Base-by-base conservation (phyloP, 2,113 vertebrate genomes). In the Leiothrix lutea region DNA sequence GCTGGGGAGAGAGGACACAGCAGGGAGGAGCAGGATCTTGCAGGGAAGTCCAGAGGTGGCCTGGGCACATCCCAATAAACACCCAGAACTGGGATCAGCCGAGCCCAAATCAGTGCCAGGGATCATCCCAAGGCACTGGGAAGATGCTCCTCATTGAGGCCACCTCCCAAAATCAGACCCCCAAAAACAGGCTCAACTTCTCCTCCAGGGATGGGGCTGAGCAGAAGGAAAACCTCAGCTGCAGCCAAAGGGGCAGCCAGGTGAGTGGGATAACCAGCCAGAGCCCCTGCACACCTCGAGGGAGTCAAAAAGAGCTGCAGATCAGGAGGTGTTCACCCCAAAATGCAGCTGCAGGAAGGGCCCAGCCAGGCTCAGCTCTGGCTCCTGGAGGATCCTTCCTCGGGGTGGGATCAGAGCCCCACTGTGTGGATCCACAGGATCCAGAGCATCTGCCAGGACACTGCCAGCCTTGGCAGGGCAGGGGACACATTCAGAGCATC, bases 371-470 rank as follows among this genome's bases (percentile, higher is more conserved):
- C 21, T 56, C 31, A 19, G 54, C 54, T 22, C 21, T 44, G 50
- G 20, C 51, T 91, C 31, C 42, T 28, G 2, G 17, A 53, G 31
- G 4, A 24, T n/a, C 50, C 23, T 28, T 53, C 53, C 45, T 8
- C 22, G 36, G 65, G 31, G 40, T 80, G 75, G 82, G 83, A 44
- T 24, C 48, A 88, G 36, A 96, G 74, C 83, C 91, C 89, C 83
- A 35, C 28, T 57, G 36, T 86, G 91, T 86, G 91, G 91, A 40
- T 82, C 12, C 15, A 56, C 57, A 2, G 88, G 91, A 40, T 82
- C 14, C 15, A 56, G 57, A 1, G 23, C 45, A 21, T 23, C 21
- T 8, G 64, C 5, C 35, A 28, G 62, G 62, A 23, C 1, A 1
- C 38, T 40, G 20, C 31, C 29, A 84, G 38, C 35, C 48, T 24